phyloP scores from a whole-genome alignment of 2,113 vertebrate genomes.

The Chaetodon auriga region DNA sequence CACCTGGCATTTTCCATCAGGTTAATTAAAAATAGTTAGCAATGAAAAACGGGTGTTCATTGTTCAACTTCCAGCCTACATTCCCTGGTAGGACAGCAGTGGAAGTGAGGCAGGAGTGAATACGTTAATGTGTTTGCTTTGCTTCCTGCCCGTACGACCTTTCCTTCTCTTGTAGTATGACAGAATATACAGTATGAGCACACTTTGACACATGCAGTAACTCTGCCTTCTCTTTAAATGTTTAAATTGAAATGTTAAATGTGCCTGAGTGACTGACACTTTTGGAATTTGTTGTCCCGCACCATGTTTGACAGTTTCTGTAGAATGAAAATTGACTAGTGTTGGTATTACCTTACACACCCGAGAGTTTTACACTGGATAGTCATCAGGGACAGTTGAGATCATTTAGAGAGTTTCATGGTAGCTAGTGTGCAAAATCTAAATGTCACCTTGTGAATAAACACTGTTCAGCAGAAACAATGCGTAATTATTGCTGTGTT shows the following conservation, averaged over 20 bases:
- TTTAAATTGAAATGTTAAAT: conserved; percentile 24
- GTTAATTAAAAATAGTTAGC: too few species aligned
- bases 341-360: background rate
- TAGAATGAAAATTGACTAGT: background rate
- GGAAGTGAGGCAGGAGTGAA: background rate
- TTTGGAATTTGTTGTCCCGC: conserved; percentile 18
- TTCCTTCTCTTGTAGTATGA: background rate
- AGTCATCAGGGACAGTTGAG: background rate
- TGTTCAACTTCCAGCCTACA: background rate
- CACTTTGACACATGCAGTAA: background rate
- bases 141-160: background rate
- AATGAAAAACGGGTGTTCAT: background rate
- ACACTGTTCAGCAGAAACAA: conserved; percentile 29
- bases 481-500: conserved; percentile 28
- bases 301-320: conserved; percentile 23
- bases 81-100: background rate
- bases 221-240: conserved; percentile 16
- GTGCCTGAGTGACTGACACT: conserved; percentile 35
- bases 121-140: background rate
- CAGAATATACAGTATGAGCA: conserved; percentile 3
- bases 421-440: conserved; percentile 32
- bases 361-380: background rate
- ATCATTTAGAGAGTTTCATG: conserved; percentile 13
- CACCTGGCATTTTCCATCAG: background rate
- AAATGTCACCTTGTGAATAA: conserved; percentile 59